Base-by-base conservation (phyloP, 2,113 vertebrate species). In the Hydropotes inermis region DNA sequence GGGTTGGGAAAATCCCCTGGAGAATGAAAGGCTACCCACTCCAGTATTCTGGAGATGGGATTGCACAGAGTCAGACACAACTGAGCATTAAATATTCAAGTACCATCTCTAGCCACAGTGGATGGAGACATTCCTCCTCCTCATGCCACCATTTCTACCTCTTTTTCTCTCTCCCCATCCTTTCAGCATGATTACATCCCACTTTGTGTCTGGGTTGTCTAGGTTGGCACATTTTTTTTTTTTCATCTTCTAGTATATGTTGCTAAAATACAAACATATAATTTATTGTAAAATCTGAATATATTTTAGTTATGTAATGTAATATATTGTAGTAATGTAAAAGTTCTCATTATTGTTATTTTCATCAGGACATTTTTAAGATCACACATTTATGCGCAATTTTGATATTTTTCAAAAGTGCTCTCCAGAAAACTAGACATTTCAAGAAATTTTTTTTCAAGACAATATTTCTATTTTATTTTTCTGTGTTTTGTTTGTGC, bases 111-210 rank as follows among this genome's bases (percentile, higher is more conserved):
- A 16, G 50, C 16, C 10, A 30, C 27, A 12, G 36, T 30, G 10
- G 11, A 74, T 15, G 23, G 10, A 21, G 12, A 43, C 0, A 2
- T 19, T 54, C 25, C 25, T 28, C 50, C n/a, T n/a, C 23, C n/a
- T 43, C 28, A 15, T 21, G 23, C 50, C 7, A 30, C 2, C 16
- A 30, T 36, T 3, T 55, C 64, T 27, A 55, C 28, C 6, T 76
- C 36, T 54, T 89, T 76, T 55, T 28, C 36, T 7, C 28, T 30
- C 39, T 55, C 16, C 50, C 50, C 25, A 55, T 39, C 11, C 33
- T 74, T 70, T 30, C 4, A 0, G 1, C 23, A 74, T 12, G 39
- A 1, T 54, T 74, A 21, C 1, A 74, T 28, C 23, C 23, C n/a
- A 74, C 27, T 43, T 54, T 89, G 7, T 54, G 50, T 55, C 64